Evolutionary conservation across 2,797 vertebrate genomes (phyloP), one percentile per base, ranked within the genome.

Genomic region (Sparus aurata): DNA sequence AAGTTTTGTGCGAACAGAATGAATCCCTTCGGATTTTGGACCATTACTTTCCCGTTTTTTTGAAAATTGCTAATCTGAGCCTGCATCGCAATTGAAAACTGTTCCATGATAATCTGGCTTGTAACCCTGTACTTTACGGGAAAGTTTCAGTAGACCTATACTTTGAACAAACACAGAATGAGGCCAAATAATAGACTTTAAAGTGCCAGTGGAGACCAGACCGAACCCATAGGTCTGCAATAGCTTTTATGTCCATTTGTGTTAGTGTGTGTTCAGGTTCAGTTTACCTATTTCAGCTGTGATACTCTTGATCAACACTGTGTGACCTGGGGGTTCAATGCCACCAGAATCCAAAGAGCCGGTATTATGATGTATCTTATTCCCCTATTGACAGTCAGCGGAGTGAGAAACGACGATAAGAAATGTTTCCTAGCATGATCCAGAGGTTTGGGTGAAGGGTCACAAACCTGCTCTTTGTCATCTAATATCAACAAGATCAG

Each of bases 181-280:
- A 74, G 41, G 61, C 67, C 87, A 92, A 92, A 94, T 91, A 84
- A 90, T 59, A 92, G 85, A 85, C 69, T 91, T 93, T 85, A 75
- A 80, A 79, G 71, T 79, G 82, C 76, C 66, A 41, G 54, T 47
- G 63, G 77, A 73, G 76, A 76, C 64, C 76, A 81, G 70, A 70
- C 49, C 69, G 79, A 82, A 75, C 65, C 73, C 41, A 77, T 55
- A 80, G 77, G 71, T 88, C 70, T 84, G 69, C 83, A 79, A 82
- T 79, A 88, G 86, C 76, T 82, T 82, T 86, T 63, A 78, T 77
- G 69, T 90, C 79, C 80, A 85, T 87, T 88, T 86, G 85, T 84
- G 70, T 77, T 70, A 57, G 79, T 80, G 72, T 63, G 75, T 77
- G 67, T 79, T 82, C 64, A 62, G 77, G 41, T 84, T 83, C 72